A percentile compares a stretch with the other conserved stretches of the same genome.
Evolutionary conservation across 2,797 vertebrate genomes (phyloP).

Genomic region (Thaleichthys pacificus): DNA sequence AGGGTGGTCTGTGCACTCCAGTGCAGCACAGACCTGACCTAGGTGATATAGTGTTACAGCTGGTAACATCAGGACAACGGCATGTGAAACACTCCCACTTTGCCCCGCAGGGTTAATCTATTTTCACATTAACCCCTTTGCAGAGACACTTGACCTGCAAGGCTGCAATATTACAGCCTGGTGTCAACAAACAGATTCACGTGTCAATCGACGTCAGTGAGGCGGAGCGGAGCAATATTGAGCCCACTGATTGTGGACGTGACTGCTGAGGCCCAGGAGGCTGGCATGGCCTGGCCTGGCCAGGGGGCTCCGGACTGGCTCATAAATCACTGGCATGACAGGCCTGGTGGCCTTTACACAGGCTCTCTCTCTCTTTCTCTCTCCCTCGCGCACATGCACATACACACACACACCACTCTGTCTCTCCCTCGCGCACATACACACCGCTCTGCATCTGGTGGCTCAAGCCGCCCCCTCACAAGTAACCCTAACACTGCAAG

Average conservation of each 20-base stretch:
- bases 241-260: constrained; percentile 56
- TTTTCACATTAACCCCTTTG: constrained; percentile 65
- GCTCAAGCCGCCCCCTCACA: not conserved
- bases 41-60: not conserved
- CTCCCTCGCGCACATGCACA: constrained; percentile 26
- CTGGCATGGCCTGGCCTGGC: constrained; percentile 48
- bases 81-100: constrained; percentile 43
- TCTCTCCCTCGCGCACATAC: not conserved
- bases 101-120: constrained; percentile 60
- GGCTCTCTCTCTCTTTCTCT: constrained; percentile 18
- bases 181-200: constrained; percentile 64
- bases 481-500: not conserved
- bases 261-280: constrained; percentile 28
- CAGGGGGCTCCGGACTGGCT: constrained; percentile 47
- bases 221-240: constrained; percentile 63
- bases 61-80: constrained; percentile 27
- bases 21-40: constrained; percentile 9
- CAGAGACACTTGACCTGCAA: constrained; percentile 56
- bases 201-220: constrained; percentile 66
- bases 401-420: constrained; percentile 26
- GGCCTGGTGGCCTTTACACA: constrained; percentile 58
- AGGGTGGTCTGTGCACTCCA: constrained; percentile 2
- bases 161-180: constrained; percentile 46
- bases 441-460: too few relatives aligned
- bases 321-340: constrained; percentile 75